A percentile compares a stretch with the other conserved stretches of the same genome.
Evolutionary conservation across 2,113 vertebrate species (phyloP).

Genomic region (Tautogolabrus adspersus): DNA sequence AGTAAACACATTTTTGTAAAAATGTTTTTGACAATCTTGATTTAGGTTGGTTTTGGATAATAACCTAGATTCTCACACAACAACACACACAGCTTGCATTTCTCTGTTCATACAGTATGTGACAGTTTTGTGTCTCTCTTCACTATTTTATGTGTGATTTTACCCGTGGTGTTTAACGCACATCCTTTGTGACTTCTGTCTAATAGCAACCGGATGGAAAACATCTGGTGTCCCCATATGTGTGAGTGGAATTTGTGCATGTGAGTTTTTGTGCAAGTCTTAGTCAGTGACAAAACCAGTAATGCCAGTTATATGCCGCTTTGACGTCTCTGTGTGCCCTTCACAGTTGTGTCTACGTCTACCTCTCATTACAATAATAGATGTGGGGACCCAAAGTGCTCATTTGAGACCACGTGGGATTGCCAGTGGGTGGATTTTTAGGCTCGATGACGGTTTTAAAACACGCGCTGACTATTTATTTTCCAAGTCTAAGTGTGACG

Average conservation of each 20-base stretch:
- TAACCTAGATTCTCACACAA: background rate
- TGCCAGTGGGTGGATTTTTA: slow-evolving; percentile 52
- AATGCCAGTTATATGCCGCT: slow-evolving; percentile 32
- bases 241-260: slow-evolving; percentile 31
- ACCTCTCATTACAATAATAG: slow-evolving; percentile 75
- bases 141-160: slow-evolving; percentile 66
- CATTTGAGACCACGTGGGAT: slow-evolving; percentile 58
- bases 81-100: slow-evolving; percentile 35
- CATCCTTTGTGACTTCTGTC: slow-evolving; percentile 64
- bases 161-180: slow-evolving; percentile 60
- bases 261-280: slow-evolving; percentile 4
- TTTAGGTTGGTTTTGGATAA: too few relatives aligned
- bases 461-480: slow-evolving; percentile 65
- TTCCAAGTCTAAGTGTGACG: slow-evolving; percentile 53
- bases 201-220: slow-evolving; percentile 74
- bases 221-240: slow-evolving; percentile 76
- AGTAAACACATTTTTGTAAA: too few relatives aligned
- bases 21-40: too few relatives aligned
- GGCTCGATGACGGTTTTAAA: slow-evolving; percentile 54
- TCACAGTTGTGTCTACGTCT: slow-evolving; percentile 61
- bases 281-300: slow-evolving; percentile 39
- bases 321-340: slow-evolving; percentile 60
- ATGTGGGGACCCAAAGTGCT: slow-evolving; percentile 48
- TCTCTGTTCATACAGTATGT: slow-evolving; percentile 11
- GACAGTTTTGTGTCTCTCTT: background rate